Evolutionary conservation across 2,113 vertebrate species (phyloP).

Genomic region (Microcebus lehilahytsara): DNA sequence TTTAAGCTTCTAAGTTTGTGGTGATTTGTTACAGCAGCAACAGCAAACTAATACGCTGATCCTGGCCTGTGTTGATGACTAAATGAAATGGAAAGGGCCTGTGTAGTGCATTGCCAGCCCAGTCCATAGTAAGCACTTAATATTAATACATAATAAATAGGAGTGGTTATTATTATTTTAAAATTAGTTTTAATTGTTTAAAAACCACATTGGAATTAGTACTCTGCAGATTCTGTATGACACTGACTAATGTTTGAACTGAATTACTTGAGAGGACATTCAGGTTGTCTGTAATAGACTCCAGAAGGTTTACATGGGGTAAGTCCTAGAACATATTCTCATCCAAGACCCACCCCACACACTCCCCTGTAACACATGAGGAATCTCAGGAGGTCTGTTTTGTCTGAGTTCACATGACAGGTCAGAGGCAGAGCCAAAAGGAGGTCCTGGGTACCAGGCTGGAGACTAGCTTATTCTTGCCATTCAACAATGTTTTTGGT

Average conservation of each 20-base stretch:
- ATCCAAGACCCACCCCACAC: no score
- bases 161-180: neutral
- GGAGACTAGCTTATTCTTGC: neutral
- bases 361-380: neutral
- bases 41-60: neutral
- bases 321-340: neutral
- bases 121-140: neutral
- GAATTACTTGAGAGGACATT: neutral
- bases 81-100: neutral
- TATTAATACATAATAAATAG: neutral
- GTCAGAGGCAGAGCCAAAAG: neutral
- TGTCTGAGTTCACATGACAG: neutral
- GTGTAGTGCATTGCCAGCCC: neutral
- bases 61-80: neutral
- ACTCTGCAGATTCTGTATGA: neutral
- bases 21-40: neutral
- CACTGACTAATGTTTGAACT: neutral
- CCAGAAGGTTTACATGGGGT: neutral
- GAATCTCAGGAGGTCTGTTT: neutral
- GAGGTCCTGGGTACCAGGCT: neutral
- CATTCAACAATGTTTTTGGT: neutral
- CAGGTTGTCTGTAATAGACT: neutral
- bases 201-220: neutral
- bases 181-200: neutral
- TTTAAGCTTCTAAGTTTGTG: neutral